Conservation (phyloP, 2,888 invertebrate species). For the Melieria picta region DNA sequence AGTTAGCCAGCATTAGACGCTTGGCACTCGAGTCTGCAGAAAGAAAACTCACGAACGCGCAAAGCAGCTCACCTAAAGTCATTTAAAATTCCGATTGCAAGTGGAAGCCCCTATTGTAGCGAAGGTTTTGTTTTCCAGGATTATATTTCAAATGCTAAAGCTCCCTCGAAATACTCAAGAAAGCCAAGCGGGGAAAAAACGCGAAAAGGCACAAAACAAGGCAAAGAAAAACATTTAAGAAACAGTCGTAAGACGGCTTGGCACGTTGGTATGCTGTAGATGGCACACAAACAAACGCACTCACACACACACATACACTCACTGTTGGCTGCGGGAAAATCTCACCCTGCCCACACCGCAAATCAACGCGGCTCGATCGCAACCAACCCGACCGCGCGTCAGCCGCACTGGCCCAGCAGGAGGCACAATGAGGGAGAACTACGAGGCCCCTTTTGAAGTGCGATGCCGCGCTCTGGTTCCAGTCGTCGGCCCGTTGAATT, state of each 20-base stretch:
- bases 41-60: too few species aligned
- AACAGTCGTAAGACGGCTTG: too few species aligned
- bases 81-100: conserved; percentile 16
- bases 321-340: not conserved
- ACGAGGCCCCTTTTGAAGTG: too few species aligned
- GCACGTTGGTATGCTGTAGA: not conserved
- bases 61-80: conserved; percentile 3
- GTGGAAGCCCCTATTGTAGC: not conserved
- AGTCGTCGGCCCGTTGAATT: not conserved
- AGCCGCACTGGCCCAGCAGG: too few species aligned
- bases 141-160: conserved; percentile 31
- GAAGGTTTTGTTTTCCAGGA: conserved; percentile 18
- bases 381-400: too few species aligned
- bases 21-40: too few species aligned
- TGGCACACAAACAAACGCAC: not conserved
- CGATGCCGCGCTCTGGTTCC: too few species aligned
- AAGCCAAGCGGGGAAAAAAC: conserved; percentile 17
- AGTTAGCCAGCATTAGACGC: conserved; percentile 25
- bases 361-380: not conserved
- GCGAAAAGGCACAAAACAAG: conserved; percentile 6
- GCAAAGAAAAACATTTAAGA: not conserved
- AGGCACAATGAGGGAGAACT: too few species aligned
- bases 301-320: not conserved
- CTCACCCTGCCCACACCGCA: not conserved
- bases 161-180: conserved; percentile 22